phyloP scores from a whole-genome alignment of 2,113 vertebrate species.

The Cranoglanis bouderius region DNA sequence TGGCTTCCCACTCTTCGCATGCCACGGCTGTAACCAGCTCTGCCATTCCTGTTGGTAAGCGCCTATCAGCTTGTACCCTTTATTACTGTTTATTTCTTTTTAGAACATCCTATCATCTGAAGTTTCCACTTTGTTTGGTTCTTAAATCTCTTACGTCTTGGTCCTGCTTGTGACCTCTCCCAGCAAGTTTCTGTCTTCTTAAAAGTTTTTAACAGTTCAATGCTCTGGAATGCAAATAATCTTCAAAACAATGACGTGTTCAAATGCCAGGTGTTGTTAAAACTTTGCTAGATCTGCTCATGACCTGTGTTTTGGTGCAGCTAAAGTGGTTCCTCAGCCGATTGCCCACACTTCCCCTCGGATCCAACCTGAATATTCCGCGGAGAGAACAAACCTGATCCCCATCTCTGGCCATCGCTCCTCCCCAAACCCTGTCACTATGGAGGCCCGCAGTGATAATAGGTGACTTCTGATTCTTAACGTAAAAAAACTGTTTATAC shows the following conservation, averaged over 20 bases:
- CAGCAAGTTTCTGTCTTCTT: neutral
- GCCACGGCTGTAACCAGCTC: slow-evolving; percentile 94
- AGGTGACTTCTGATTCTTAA: slow-evolving; percentile 71
- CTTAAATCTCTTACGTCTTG: neutral
- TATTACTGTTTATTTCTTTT: neutral
- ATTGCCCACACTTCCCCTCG: slow-evolving; percentile 92
- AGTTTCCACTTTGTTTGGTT: neutral
- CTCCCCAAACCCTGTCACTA: slow-evolving; percentile 92
- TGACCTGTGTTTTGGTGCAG: slow-evolving; percentile 66
- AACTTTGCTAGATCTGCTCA: neutral
- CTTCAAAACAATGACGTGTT: neutral
- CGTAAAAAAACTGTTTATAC: neutral
- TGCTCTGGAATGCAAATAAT: neutral
- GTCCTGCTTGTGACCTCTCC: neutral
- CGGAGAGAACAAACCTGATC: slow-evolving; percentile 89
- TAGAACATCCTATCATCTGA: neutral
- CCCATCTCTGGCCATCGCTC: slow-evolving; percentile 90
- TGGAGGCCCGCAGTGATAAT: slow-evolving; percentile 95
- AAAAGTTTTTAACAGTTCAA: neutral
- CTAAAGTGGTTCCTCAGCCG: slow-evolving; percentile 97
- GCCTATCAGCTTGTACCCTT: neutral
- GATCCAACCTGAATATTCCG: slow-evolving; percentile 91
- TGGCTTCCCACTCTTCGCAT: slow-evolving; percentile 97
- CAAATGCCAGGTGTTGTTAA: neutral
- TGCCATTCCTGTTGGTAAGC: slow-evolving; percentile 94